phyloP scores from a whole-genome alignment of 2,113 vertebrate species.

The Fulica atra region DNA sequence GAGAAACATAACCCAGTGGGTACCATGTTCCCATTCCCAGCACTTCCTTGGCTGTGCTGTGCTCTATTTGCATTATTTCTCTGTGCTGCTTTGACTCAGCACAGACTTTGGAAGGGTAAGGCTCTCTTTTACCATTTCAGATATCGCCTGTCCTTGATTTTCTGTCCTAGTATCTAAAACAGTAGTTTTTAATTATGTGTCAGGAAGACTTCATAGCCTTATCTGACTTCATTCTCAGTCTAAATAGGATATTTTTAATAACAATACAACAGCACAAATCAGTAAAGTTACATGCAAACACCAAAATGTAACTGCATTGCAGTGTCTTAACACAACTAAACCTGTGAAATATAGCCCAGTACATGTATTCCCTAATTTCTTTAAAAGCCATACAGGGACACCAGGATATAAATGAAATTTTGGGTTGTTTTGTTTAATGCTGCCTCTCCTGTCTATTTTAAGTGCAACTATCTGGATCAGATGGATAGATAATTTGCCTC shows the following conservation, averaged over 20 bases:
- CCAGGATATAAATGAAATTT: slow-evolving; percentile 12
- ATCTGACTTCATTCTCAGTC: background rate
- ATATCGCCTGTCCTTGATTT: background rate
- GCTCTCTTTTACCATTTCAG: background rate
- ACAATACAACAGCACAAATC: background rate
- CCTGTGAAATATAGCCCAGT: background rate
- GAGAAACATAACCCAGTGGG: background rate
- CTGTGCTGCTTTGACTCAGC: background rate
- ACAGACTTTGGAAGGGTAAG: background rate
- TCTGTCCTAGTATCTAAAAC: background rate
- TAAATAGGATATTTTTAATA: slow-evolving; percentile 7
- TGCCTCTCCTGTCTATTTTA: slow-evolving; percentile 1
- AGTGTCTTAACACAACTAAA: background rate
- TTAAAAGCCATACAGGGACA: background rate
- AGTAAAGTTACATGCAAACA: background rate
- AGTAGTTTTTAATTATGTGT: background rate
- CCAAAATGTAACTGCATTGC: background rate
- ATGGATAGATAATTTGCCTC: background rate
- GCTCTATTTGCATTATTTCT: background rate
- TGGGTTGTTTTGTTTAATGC: background rate
- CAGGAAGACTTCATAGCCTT: background rate
- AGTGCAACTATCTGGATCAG: slow-evolving; percentile 16
- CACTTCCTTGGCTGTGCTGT: background rate
- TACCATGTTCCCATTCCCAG: background rate
- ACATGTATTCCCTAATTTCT: background rate